Conservation (phyloP, 2,113 vertebrate species). For the Salminus brasiliensis region DNA sequence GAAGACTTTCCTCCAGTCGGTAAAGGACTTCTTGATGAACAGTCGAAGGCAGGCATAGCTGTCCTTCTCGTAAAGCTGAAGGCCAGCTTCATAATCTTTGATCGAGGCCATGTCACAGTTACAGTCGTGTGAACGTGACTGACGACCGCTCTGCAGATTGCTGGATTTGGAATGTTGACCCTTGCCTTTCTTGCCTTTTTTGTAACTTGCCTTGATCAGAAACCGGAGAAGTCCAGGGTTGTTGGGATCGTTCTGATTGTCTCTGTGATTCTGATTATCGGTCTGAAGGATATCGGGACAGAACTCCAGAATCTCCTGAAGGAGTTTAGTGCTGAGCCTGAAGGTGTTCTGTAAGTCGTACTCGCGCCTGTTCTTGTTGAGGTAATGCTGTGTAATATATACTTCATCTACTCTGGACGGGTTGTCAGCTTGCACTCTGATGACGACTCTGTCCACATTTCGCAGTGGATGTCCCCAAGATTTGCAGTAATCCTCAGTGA, state of each 20-base stretch:
- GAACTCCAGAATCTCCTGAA: background rate
- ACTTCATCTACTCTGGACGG: background rate
- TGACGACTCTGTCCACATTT: background rate
- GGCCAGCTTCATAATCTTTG: background rate
- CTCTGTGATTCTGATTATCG: background rate
- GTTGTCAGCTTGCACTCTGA: background rate
- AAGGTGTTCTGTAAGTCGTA: background rate
- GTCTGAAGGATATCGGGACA: background rate
- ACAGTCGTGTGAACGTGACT: no score
- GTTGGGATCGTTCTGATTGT: background rate
- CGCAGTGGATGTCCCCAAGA: background rate
- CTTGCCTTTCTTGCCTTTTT: no score
- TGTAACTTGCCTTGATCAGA: background rate
- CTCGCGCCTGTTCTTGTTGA: background rate
- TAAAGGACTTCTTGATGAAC: conserved; percentile 19
- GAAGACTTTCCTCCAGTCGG: background rate
- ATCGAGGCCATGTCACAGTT: background rate
- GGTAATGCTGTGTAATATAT: background rate
- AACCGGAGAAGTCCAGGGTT: background rate
- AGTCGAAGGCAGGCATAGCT: conserved; percentile 12
- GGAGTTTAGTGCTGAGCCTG: background rate
- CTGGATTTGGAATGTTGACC: background rate
- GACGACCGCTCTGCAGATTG: background rate
- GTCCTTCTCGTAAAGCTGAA: conserved; percentile 5
- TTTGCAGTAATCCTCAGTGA: background rate